Conservation (phyloP, 2,113 vertebrate species). For the Microcebus lehilahytsara region DNA sequence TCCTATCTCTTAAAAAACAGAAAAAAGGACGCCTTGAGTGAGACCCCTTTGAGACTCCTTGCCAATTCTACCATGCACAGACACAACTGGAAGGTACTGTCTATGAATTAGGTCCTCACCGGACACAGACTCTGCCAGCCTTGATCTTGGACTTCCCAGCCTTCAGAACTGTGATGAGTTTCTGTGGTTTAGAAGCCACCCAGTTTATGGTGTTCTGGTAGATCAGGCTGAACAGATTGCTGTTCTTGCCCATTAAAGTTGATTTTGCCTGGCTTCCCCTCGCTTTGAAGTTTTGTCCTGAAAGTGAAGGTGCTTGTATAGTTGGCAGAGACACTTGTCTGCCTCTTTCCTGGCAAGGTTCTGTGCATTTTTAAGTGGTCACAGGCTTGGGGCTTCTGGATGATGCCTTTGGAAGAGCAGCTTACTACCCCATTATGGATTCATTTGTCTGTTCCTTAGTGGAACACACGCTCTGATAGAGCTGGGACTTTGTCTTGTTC, state of each 20-base stretch:
- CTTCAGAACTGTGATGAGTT: neutral
- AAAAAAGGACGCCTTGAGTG: neutral
- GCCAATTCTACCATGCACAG: no score
- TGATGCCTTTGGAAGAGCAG: neutral
- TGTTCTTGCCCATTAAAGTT: neutral
- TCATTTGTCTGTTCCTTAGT: neutral
- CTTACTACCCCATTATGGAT: rapidly evolving
- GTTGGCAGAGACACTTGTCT: no score
- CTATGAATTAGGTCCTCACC: neutral
- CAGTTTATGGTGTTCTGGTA: neutral
- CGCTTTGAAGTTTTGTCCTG: neutral
- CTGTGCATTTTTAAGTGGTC: neutral
- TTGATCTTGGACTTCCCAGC: neutral
- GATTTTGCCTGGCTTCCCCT: neutral
- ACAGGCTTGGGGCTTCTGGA: rapidly evolving
- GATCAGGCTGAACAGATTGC: neutral
- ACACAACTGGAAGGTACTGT: neutral
- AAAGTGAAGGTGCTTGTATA: neutral
- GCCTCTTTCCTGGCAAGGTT: rapidly evolving
- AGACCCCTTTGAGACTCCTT: no score
- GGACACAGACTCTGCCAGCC: neutral
- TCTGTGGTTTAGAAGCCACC: neutral
- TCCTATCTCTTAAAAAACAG: no score
- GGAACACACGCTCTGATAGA: neutral
- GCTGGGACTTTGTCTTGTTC: neutral